These are phyloP conservation scores for Anthoscopus minutus DNA, from an alignment of 2,113 vertebrate species.

Conservation along the genomic window DNA sequence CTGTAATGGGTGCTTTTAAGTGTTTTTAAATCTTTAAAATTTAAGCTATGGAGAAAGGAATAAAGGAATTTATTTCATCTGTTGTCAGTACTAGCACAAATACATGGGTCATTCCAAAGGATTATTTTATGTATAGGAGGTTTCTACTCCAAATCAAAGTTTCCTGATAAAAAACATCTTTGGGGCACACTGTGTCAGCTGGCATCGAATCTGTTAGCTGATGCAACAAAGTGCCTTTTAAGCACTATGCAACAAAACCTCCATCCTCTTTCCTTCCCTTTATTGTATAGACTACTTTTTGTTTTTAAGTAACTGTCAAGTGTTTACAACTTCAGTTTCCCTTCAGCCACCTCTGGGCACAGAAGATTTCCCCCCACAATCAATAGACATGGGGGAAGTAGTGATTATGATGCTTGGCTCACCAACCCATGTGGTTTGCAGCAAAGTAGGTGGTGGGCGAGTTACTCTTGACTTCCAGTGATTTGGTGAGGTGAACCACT, in stretches of 20 bases:
- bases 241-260: not conserved
- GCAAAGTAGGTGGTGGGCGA: not conserved
- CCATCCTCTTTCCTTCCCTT: not conserved
- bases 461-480: not conserved
- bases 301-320: not conserved
- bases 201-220: not conserved
- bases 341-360: not conserved
- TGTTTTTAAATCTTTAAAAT: not conserved
- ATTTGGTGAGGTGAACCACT: not conserved
- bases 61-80: not conserved
- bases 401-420: not conserved
- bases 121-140: not conserved
- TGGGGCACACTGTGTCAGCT: not conserved
- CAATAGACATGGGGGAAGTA: accelerated
- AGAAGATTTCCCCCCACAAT: not conserved
- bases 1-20: not conserved
- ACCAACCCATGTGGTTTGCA: accelerated
- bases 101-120: not conserved
- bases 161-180: not conserved
- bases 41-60: not conserved
- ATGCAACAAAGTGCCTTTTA: not conserved
- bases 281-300: not conserved
- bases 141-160: not conserved
- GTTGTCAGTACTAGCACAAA: not conserved
- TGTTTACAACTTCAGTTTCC: not conserved